Evolutionary conservation across 2,797 vertebrate species (phyloP), one percentile per base, ranked within the genome.

Genomic region (Myotis findleyi): DNA sequence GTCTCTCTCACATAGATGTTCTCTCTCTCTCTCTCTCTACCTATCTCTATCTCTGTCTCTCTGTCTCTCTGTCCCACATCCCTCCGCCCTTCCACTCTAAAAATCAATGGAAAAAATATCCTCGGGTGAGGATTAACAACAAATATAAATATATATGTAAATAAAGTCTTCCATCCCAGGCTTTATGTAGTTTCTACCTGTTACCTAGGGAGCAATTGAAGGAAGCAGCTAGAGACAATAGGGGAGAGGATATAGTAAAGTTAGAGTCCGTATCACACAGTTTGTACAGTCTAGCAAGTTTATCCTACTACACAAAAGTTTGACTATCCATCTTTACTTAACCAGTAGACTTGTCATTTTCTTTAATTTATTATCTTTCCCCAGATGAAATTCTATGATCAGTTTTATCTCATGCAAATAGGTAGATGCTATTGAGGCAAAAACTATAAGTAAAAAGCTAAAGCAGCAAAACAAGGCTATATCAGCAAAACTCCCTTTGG

Each of bases 361-460:
- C 88, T 91, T 95, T 64, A 82, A 72, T 73, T 93, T 93, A 96
- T 51, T 81, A 95, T 86, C 53, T 81, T 51, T 73, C 73, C 80
- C 71, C 62, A 89, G 33, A 69, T 79, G 75, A 72, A 7, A 96
- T 53, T 93, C 76, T 73, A 89, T 55, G 87, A 96, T 84, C 68
- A 92, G 33, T 85, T 47, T 25, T 88, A 81, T 83, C 57, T 72
- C 88, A 76, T 23, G 38, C 62, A 95, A 97, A 95, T 53, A 96
- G 0, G 0, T 6, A 88, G 47, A 77, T 93, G 80, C 47, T 81
- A 33, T 51, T 86, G 57, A 89, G 84, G 49, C 89, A 76, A 57
- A 81, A 84, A 96, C 72, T 85, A 76, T 33, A 97, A 69, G 87
- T 77, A 80, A 93, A 71, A 90, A 94, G 49, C 36, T 95, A 87